Percentiles rank a stretch among this genome's conserved stretches.
phyloP scores from a whole-genome alignment of 2,797 vertebrate species.

The Anomalospiza imberbis region DNA sequence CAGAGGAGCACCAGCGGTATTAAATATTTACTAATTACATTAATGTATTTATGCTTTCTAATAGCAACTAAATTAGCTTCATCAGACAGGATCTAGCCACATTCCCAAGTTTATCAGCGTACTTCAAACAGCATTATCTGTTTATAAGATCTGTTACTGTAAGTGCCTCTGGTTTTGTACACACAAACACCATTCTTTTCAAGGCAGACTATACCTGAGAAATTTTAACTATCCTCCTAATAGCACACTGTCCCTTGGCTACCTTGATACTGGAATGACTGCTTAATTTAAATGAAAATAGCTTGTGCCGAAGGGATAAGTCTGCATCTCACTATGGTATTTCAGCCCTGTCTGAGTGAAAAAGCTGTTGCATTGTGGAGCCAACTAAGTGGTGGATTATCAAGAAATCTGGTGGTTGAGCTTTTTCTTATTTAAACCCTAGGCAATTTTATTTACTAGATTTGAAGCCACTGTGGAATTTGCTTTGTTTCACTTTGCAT shows the following conservation, averaged over 20 bases:
- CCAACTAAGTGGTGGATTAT: background rate
- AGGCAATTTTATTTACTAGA: background rate
- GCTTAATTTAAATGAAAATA: background rate
- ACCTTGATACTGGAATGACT: background rate
- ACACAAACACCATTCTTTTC: background rate
- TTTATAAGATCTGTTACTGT: background rate
- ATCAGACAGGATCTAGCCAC: background rate
- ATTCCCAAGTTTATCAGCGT: background rate
- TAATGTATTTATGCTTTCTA: background rate
- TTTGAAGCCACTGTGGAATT: background rate
- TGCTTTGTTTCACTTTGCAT: background rate
- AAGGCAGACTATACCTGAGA: background rate
- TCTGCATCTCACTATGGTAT: rapidly evolving
- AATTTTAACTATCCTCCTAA: background rate
- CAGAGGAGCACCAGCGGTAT: background rate
- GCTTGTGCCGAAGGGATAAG: background rate
- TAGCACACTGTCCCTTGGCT: background rate
- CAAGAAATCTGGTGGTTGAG: background rate
- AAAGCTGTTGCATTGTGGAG: background rate
- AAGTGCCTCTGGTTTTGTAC: background rate
- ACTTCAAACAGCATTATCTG: background rate
- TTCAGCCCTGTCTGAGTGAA: background rate
- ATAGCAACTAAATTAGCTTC: background rate
- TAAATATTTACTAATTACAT: background rate
- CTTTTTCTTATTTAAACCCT: background rate